Conservation (phyloP, 2,113 vertebrate genomes). For the Australoheros scitulus region DNA sequence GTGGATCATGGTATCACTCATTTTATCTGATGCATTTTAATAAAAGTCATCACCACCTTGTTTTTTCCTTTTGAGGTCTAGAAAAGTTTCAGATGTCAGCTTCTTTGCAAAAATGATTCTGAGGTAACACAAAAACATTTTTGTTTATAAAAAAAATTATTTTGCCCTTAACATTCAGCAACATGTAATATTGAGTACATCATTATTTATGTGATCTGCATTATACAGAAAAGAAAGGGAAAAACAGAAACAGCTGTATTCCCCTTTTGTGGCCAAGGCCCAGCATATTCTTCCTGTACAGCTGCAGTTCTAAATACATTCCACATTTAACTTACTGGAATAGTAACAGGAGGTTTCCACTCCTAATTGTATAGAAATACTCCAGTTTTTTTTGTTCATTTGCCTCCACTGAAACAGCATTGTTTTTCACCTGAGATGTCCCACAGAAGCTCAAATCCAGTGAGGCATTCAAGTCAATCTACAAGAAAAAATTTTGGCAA, state of each 20-base stretch:
- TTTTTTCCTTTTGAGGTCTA: background rate
- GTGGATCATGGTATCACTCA: background rate
- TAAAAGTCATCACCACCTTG: background rate
- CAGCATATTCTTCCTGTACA: background rate
- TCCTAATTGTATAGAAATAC: background rate
- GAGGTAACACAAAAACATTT: background rate
- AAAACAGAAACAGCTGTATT: background rate
- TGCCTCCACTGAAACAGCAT: background rate
- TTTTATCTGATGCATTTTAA: background rate
- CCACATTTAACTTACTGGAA: background rate
- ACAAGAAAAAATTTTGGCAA: too few relatives aligned
- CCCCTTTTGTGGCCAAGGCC: too few relatives aligned
- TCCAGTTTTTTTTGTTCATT: background rate
- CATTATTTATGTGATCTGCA: conserved; percentile 4
- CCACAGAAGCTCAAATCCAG: background rate
- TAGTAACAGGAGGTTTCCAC: background rate
- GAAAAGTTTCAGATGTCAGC: background rate
- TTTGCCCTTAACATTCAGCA: background rate
- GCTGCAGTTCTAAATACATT: background rate
- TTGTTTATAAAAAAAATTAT: background rate
- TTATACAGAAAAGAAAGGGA: background rate
- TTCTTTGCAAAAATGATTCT: background rate
- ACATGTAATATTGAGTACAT: background rate
- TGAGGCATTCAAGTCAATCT: background rate
- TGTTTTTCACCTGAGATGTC: background rate